Evolutionary conservation across 2,888 invertebrate species (phyloP).

Genomic region (Eretmocerus hayati): DNA sequence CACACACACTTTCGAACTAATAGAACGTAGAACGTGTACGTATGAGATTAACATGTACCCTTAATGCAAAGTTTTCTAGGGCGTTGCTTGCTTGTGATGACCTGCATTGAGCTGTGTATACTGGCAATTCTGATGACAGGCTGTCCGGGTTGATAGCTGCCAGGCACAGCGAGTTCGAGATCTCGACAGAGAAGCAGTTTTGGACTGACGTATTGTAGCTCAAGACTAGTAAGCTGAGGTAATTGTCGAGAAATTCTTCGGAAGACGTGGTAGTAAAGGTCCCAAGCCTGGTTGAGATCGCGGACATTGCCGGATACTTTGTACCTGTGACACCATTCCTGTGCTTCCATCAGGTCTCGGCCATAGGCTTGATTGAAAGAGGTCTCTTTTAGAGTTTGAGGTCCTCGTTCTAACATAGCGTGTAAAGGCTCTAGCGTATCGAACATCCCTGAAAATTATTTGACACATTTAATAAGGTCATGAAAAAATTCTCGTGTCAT

Average conservation of each 20-base stretch:
- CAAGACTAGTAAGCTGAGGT: constrained; percentile 82
- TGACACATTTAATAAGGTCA: too few relatives aligned
- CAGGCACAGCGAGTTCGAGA: constrained; percentile 94
- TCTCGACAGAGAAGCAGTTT: constrained; percentile 83
- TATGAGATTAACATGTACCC: constrained; percentile 45
- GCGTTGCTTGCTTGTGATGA: constrained; percentile 96
- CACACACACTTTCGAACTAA: not conserved
- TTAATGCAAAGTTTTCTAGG: constrained; percentile 89
- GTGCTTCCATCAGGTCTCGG: constrained; percentile 87
- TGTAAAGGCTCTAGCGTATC: constrained; percentile 92
- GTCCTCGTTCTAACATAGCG: constrained; percentile 86
- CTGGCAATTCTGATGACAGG: constrained; percentile 81
- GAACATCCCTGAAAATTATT: constrained; percentile 98
- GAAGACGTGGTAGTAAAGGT: constrained; percentile 97
- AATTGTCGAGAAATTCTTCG: constrained; percentile 92
- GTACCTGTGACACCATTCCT: constrained; percentile 91
- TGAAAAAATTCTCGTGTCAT: too few relatives aligned
- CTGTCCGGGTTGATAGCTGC: constrained; percentile 91
- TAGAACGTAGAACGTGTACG: too few relatives aligned
- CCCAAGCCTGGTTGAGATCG: constrained; percentile 98
- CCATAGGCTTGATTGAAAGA: constrained; percentile 96
- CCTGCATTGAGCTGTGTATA: constrained; percentile 86
- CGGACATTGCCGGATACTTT: constrained; percentile 75
- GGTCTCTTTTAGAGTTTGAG: constrained; percentile 92
- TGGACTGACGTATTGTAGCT: constrained; percentile 93